phyloP scores from a whole-genome alignment of 2,888 invertebrate species.

The Apantesis nais region DNA sequence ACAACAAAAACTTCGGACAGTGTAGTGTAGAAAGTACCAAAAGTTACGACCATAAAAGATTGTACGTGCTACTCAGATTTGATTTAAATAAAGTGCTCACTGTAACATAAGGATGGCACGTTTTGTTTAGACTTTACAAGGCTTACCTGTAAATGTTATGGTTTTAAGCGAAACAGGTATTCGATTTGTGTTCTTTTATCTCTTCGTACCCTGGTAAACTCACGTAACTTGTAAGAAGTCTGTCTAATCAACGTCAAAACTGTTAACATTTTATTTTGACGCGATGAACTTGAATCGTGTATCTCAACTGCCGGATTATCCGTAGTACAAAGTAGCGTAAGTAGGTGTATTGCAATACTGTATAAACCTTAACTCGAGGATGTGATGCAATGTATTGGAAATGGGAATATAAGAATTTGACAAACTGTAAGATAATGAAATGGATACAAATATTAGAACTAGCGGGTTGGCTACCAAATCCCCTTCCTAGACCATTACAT shows the following conservation, averaged over 20 bases:
- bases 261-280: conserved; percentile 2
- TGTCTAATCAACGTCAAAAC: not conserved
- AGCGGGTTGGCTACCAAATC: no score
- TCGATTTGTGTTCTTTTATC: conserved; percentile 9
- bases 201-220: conserved; percentile 1
- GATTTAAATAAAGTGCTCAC: conserved; percentile 37
- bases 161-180: conserved; percentile 19
- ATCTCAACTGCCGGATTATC: no score
- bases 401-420: conserved; percentile 13
- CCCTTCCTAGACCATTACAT: no score
- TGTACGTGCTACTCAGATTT: conserved; percentile 61
- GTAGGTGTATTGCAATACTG: conserved; percentile 10
- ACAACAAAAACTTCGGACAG: conserved; percentile 49
- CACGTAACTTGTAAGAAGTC: conserved; percentile 5
- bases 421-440: not conserved
- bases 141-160: conserved; percentile 17
- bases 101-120: conserved; percentile 41
- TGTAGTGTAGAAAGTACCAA: conserved; percentile 63
- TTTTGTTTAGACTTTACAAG: conserved; percentile 38
- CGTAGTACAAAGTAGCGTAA: conserved; percentile 12
- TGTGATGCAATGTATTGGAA: conserved; percentile 28
- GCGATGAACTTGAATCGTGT: conserved; percentile 8
- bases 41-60: conserved; percentile 55
- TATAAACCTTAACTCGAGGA: conserved; percentile 17
- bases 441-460: no score